Evolutionary conservation across 2,113 vertebrate species (phyloP).

Genomic region (Microcebus lehilahytsara): DNA sequence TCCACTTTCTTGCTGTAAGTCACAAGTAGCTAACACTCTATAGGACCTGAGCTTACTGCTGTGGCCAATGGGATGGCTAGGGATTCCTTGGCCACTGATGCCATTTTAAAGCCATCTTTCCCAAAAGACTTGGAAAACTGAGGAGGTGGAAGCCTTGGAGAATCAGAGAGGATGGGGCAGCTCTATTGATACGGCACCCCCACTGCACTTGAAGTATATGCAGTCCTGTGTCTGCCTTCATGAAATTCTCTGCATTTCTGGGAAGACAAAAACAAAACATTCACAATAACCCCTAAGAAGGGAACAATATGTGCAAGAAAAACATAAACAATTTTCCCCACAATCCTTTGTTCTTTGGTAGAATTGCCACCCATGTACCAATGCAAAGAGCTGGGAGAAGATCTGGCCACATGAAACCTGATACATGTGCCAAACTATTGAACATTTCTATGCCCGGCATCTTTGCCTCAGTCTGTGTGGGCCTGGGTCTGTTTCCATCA

Average conservation of each 20-base stretch:
- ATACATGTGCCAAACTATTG: not conserved
- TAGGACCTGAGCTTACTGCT: not conserved
- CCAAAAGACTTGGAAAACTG: not conserved
- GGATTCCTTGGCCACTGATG: not conserved
- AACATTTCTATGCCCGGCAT: not conserved
- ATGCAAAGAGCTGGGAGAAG: not conserved
- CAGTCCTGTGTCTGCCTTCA: not conserved
- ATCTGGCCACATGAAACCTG: not conserved
- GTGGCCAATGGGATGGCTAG: not conserved
- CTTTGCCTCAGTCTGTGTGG: not conserved
- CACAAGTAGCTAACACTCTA: not conserved
- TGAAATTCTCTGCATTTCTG: not conserved
- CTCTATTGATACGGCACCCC: fast-evolving
- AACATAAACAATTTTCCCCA: not conserved
- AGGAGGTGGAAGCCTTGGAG: not conserved
- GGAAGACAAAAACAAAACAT: not conserved
- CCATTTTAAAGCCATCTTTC: not conserved
- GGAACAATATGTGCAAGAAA: not conserved
- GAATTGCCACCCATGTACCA: not conserved
- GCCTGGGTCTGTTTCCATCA: not conserved
- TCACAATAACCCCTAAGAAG: not conserved
- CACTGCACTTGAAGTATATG: too few species aligned
- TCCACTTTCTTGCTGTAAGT: not conserved
- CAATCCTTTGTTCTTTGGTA: not conserved
- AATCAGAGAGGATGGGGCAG: not conserved